Percentiles rank a stretch among this genome's conserved stretches.
phyloP scores from a whole-genome alignment of 2,797 vertebrate species.

The Mormyrops boulengeri region DNA sequence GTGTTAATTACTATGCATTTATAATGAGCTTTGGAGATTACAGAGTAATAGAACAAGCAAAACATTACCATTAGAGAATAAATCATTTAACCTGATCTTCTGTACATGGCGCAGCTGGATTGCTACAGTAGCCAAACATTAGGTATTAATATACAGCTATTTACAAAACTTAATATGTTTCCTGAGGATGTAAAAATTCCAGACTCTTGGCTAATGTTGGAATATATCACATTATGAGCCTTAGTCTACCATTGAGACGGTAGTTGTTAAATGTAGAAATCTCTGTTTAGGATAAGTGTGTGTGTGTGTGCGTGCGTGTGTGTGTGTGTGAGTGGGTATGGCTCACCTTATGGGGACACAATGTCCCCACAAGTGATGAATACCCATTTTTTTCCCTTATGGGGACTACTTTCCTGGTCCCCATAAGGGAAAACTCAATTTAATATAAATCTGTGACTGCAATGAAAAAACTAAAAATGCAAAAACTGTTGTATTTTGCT shows the following conservation, averaged over 20 bases:
- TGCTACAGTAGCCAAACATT: neutral
- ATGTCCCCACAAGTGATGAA: too few relatives aligned
- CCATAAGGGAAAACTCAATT: too few relatives aligned
- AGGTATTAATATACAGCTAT: neutral
- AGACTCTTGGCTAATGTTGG: constrained; percentile 28
- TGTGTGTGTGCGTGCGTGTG: too few relatives aligned
- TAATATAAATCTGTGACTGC: too few relatives aligned
- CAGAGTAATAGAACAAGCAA: neutral
- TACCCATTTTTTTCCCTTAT: too few relatives aligned
- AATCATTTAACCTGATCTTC: neutral
- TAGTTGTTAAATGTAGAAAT: constrained; percentile 34
- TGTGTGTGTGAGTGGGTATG: neutral
- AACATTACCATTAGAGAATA: neutral
- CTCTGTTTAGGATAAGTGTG: constrained; percentile 8
- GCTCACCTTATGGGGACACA: too few relatives aligned
- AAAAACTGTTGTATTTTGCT: too few relatives aligned
- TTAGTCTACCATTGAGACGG: constrained; percentile 32
- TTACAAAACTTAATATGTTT: neutral
- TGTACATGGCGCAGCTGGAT: neutral
- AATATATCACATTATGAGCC: constrained; percentile 25
- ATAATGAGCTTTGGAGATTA: neutral
- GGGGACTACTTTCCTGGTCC: too few relatives aligned
- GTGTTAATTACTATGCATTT: neutral
- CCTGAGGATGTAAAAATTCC: neutral
- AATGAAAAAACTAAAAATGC: too few relatives aligned